A percentile compares a stretch with the other conserved stretches of the same genome.
Conservation (phyloP, 2,888 invertebrate species). For the Sycophila texana region DNA sequence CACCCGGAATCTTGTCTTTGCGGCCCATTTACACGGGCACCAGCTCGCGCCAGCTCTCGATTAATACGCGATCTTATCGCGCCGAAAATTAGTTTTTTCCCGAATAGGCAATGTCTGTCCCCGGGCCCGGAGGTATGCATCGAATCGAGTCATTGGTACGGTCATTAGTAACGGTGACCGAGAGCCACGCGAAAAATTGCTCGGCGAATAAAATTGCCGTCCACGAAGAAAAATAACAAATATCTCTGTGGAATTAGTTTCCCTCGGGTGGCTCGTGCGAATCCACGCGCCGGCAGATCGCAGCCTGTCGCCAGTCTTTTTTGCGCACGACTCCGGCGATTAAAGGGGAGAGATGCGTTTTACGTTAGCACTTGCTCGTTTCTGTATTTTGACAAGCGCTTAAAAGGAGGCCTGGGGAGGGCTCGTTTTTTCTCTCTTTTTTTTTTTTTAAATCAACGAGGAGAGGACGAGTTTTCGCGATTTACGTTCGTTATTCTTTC, state of each 20-base stretch:
- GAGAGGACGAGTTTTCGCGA: no score
- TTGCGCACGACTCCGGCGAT: no score
- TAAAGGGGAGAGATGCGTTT: background rate
- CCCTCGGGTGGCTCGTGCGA: background rate
- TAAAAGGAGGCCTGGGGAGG: background rate
- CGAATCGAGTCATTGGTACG: constrained; percentile 45
- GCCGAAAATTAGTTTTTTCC: constrained; percentile 53
- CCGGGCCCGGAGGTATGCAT: constrained; percentile 42
- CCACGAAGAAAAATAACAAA: background rate
- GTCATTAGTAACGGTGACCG: constrained; percentile 48
- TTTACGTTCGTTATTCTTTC: no score
- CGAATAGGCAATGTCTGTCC: constrained; percentile 6
- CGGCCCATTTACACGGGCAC: constrained; percentile 58
- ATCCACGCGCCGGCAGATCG: no score
- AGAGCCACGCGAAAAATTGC: constrained; percentile 42
- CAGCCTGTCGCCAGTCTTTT: no score
- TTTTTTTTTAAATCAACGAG: no score
- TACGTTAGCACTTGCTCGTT: background rate
- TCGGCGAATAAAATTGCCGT: constrained; percentile 12
- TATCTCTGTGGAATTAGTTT: constrained; percentile 22
- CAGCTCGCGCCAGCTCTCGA: constrained; percentile 55
- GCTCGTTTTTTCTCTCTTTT: no score
- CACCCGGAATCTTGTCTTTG: constrained; percentile 53
- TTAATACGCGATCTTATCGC: constrained; percentile 58
- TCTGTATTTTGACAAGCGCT: background rate